Evolutionary conservation across 2,888 invertebrate genomes (phyloP).

Genomic region (Troglohyphantes excavatus): DNA sequence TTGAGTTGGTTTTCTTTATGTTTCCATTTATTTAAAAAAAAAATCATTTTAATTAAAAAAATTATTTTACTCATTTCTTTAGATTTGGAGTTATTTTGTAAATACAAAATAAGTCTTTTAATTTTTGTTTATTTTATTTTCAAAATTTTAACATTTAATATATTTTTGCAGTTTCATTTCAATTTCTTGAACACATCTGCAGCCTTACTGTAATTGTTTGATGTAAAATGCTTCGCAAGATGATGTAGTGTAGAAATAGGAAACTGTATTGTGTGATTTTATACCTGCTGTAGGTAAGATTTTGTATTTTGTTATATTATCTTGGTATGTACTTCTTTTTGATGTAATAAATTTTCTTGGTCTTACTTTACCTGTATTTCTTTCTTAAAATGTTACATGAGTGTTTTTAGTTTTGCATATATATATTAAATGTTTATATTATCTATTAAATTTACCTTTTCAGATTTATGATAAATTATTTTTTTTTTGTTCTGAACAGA

Average conservation of each 20-base stretch:
- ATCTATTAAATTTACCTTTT: too few relatives aligned
- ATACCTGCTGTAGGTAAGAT: conserved; percentile 30
- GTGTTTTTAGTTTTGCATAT: too few relatives aligned
- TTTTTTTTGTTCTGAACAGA: too few relatives aligned
- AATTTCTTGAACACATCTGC: conserved; percentile 7
- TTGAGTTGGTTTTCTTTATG: too few relatives aligned
- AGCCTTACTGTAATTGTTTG: not conserved
- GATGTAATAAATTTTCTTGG: not conserved
- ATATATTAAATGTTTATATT: too few relatives aligned
- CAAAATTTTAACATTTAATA: conserved; percentile 8
- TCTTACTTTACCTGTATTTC: not conserved
- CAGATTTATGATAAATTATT: too few relatives aligned
- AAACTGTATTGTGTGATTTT: not conserved
- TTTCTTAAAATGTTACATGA: not conserved
- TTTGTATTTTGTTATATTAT: conserved; percentile 3
- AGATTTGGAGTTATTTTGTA: too few relatives aligned
- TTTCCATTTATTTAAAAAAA: too few relatives aligned
- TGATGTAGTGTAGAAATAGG: conserved; percentile 5
- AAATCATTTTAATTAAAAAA: too few relatives aligned
- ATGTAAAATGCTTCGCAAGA: conserved; percentile 7
- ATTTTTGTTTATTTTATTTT: not conserved
- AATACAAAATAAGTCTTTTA: too few relatives aligned
- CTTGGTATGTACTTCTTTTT: not conserved
- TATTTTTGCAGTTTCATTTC: conserved; percentile 25
- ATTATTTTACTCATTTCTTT: too few relatives aligned